Conservation (phyloP, 2,113 vertebrate genomes). For the Struthidea cinerea region DNA sequence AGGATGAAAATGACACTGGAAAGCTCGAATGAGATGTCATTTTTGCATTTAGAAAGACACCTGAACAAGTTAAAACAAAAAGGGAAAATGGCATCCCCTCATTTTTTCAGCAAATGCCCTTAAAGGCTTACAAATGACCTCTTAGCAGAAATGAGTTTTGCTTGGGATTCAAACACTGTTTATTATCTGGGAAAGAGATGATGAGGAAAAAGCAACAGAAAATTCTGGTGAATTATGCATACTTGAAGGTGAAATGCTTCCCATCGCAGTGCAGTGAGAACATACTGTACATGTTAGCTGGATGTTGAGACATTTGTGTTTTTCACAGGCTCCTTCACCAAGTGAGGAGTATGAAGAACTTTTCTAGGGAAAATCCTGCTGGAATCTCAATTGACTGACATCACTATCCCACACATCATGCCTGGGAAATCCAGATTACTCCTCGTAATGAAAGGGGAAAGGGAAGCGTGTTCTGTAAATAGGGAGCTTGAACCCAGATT, state of each 20-base stretch:
- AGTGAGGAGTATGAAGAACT: neutral
- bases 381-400: slow-evolving; percentile 19
- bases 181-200: slow-evolving; percentile 37
- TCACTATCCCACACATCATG: slow-evolving; percentile 17
- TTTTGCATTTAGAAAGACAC: slow-evolving; percentile 67
- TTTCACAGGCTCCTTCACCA: slow-evolving; percentile 37
- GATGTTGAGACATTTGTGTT: slow-evolving; percentile 42
- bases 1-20: slow-evolving; percentile 65
- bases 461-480: slow-evolving; percentile 67
- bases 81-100: neutral
- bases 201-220: neutral
- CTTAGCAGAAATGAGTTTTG: slow-evolving; percentile 59
- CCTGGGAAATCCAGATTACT: slow-evolving; percentile 55
- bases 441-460: slow-evolving; percentile 67
- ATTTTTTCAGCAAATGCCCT: slow-evolving; percentile 17
- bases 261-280: slow-evolving; percentile 39
- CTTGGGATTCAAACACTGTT: slow-evolving; percentile 53
- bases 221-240: slow-evolving; percentile 43
- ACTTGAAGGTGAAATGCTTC: slow-evolving; percentile 59
- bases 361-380: slow-evolving; percentile 49
- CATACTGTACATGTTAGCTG: slow-evolving; percentile 24
- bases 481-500: slow-evolving; percentile 74
- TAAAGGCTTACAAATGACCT: slow-evolving; percentile 58
- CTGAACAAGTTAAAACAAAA: slow-evolving; percentile 49
- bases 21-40: slow-evolving; percentile 61